phyloP scores from a whole-genome alignment of 2,113 vertebrate genomes.

The Corythaeola cristata region DNA sequence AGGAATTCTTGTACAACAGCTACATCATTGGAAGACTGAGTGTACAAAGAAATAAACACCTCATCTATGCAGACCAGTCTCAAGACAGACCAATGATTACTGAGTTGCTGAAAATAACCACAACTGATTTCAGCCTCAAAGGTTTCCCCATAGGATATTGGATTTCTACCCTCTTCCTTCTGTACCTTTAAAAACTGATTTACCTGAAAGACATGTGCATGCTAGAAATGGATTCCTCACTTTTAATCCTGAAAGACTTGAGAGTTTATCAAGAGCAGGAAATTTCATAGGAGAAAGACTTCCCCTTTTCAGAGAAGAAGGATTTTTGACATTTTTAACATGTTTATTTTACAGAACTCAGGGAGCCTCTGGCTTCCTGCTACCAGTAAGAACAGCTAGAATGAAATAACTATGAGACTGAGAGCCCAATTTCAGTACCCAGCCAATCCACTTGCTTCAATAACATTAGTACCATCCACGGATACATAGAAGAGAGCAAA shows the following conservation, averaged over 20 bases:
- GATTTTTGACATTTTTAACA: not conserved
- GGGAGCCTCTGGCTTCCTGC: not conserved
- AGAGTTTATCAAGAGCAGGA: not conserved
- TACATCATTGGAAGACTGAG: not conserved
- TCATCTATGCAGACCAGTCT: not conserved
- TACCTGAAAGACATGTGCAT: not conserved
- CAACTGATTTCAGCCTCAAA: not conserved
- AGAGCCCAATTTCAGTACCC: not conserved
- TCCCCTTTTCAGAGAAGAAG: not conserved
- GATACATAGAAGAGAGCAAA: not conserved
- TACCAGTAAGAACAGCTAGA: not conserved
- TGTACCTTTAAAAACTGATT: not conserved
- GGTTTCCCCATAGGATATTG: not conserved
- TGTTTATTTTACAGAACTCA: not conserved
- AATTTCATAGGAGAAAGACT: not conserved
- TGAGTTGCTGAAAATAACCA: not conserved
- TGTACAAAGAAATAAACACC: not conserved
- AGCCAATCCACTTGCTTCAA: not conserved
- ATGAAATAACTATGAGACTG: not conserved
- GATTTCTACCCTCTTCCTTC: not conserved
- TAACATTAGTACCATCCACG: not conserved
- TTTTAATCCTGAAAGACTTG: not conserved
- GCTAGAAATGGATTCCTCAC: not conserved
- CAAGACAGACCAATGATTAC: not conserved
- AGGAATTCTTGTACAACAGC: not conserved